Conservation (phyloP, 2,797 vertebrate species). For the Pseudocheirus occidentalis region DNA sequence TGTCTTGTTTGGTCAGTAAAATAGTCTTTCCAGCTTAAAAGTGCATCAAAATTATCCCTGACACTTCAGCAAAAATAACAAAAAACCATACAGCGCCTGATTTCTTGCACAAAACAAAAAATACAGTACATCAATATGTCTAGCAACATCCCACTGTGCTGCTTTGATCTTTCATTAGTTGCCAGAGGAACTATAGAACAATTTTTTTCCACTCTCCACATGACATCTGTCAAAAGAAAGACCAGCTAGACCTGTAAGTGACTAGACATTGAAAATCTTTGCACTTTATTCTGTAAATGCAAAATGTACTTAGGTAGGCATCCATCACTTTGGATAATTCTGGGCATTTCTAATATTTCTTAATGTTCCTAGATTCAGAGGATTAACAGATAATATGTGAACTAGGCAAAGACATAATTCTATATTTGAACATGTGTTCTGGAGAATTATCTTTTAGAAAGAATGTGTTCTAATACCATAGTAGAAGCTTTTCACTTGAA, state of each 20-base stretch:
- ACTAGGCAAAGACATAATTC: slow-evolving; percentile 2
- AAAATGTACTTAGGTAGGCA: neutral
- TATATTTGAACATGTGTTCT: neutral
- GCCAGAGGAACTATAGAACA: neutral
- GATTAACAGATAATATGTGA: slow-evolving; percentile 8
- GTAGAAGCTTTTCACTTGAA: neutral
- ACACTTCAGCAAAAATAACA: neutral
- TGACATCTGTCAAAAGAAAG: neutral
- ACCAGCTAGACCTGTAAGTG: neutral
- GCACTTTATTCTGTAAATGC: neutral
- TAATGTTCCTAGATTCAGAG: neutral
- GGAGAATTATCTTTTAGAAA: neutral
- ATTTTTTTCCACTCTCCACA: neutral
- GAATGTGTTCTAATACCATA: neutral
- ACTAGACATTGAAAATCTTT: slow-evolving; percentile 1
- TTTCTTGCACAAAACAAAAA: neutral
- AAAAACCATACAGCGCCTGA: neutral
- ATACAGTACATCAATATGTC: neutral
- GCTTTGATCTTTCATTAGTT: slow-evolving; percentile 5
- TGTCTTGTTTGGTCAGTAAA: neutral
- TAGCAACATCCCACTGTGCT: neutral
- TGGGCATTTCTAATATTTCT: neutral
- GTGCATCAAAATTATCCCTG: neutral
- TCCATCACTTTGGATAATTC: neutral
- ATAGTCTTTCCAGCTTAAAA: neutral